Conservation (phyloP, 1,140 invertebrate species). For the Neodiprion lecontei region DNA sequence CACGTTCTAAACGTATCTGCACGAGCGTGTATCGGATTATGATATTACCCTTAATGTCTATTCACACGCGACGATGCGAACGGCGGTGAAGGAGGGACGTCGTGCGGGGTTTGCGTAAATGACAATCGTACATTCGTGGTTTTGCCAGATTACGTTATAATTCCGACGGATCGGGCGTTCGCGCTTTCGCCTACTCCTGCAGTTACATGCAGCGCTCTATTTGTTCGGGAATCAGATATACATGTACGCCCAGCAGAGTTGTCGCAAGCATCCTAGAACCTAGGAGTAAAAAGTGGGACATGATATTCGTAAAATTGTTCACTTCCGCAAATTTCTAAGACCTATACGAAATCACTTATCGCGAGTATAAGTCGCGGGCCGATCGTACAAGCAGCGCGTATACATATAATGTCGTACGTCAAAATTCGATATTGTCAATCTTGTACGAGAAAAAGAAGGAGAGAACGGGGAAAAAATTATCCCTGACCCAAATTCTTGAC, state of each 20-base stretch:
- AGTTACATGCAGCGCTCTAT: neutral
- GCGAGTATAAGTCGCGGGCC: no score
- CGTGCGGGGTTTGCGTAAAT: neutral
- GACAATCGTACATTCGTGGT: neutral
- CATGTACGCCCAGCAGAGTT: no score
- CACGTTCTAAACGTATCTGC: neutral
- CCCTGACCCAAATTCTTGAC: conserved; percentile 1
- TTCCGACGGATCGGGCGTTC: neutral
- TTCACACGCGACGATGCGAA: neutral
- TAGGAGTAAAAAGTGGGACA: no score
- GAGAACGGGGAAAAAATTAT: neutral
- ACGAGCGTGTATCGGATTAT: neutral
- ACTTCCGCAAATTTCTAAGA: no score
- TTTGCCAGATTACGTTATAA: neutral
- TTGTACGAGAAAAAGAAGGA: neutral
- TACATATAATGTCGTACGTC: neutral
- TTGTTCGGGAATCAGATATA: no score
- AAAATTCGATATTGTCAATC: neutral
- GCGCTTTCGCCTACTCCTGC: neutral
- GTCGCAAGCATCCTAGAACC: no score
- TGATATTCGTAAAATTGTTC: no score
- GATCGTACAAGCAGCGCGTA: no score
- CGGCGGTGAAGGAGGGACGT: neutral
- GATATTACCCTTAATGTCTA: neutral
- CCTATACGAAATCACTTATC: no score